Conservation (phyloP, 2,113 vertebrate species). For the Opisthocomus hoazin region DNA sequence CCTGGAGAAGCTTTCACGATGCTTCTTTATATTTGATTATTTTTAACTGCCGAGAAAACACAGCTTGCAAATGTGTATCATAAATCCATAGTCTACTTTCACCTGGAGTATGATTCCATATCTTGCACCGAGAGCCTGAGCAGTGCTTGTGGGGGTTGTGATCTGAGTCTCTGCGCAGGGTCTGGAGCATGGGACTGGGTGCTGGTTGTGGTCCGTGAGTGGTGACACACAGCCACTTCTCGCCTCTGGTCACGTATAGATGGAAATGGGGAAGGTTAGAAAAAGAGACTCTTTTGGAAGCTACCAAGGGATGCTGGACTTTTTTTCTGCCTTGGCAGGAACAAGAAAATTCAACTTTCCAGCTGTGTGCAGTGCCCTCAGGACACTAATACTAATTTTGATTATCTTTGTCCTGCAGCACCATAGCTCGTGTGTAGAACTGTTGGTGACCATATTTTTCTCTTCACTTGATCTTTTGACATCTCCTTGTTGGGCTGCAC, state of each 20-base stretch:
- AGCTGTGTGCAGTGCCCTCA: neutral
- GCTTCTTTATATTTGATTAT: neutral
- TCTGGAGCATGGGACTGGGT: neutral
- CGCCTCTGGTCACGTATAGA: accelerated
- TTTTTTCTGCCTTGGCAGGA: neutral
- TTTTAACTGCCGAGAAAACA: neutral
- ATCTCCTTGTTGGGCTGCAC: neutral
- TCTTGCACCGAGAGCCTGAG: neutral
- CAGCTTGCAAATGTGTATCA: neutral
- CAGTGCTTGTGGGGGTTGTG: neutral
- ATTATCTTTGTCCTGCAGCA: neutral
- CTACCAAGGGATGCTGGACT: neutral
- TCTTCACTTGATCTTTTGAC: neutral
- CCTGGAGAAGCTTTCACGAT: neutral
- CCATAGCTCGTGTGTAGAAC: neutral
- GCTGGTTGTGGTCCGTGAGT: neutral
- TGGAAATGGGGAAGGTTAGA: neutral
- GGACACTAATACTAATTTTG: neutral
- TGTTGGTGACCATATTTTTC: neutral
- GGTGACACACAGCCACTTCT: neutral
- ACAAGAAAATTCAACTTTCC: neutral
- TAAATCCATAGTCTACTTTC: neutral
- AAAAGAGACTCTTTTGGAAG: neutral
- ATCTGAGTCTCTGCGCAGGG: neutral
- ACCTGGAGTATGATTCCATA: neutral